Evolutionary conservation across 2,113 vertebrate species (phyloP), one percentile per base, ranked within the genome.

Genomic region (Notothenia rossii): DNA sequence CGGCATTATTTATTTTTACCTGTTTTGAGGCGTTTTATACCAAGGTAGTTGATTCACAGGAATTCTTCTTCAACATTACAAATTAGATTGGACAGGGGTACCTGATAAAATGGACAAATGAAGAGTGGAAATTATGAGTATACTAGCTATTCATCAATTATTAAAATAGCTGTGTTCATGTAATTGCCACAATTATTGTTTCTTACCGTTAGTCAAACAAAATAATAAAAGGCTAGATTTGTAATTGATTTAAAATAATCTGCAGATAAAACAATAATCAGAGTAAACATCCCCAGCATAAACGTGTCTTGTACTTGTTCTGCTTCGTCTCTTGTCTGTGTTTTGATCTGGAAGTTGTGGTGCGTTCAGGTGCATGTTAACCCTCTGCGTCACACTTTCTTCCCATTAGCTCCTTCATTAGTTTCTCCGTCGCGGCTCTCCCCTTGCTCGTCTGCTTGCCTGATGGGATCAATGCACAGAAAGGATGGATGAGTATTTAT

Each of bases 401-500:
- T 50, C 60, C 53, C 4, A 36, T 65, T 60, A 68, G 73, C 7
- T 7, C 58, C 72, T 73, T 67, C 76, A 54, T 82, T 77, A 75
- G 77, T 60, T 36, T n/a, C 0, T 29, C 4, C 59, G 33, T 46
- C 33, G 48, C 61, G 20, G 11, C 45, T 20, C 60, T 65, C 55
- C 67, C 45, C 12, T 3, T 48, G 13, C 46, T 17, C 40, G 7
- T 71, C 33, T 11, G n/a, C 70, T 81, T 14, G 17, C 60, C 64
- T 72, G 79, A 79, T 75, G 45, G 77, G 89, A 93, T 93, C 88
- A 86, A 91, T 91, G 86, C 45, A 70, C 64, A 17, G 77, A 61
- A 65, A 50, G 13, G 89, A 85, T 71, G 67, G 54, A 85, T 17
- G 79, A 3, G 84, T 93, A 93, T 94, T 94, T 91, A 91, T 93